Evolutionary conservation across 2,888 invertebrate species (phyloP).

Genomic region (Prenolepis imparis): DNA sequence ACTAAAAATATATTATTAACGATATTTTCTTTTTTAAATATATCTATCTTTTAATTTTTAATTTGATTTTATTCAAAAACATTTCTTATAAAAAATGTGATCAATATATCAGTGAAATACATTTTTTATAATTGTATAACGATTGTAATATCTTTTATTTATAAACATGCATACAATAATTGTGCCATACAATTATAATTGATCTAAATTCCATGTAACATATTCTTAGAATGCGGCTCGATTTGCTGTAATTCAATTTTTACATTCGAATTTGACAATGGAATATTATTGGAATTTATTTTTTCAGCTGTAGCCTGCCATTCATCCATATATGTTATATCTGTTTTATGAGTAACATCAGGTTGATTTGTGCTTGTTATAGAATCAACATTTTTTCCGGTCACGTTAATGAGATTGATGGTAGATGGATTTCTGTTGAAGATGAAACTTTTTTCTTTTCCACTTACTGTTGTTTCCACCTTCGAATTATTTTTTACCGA

Average conservation of each 20-base stretch:
- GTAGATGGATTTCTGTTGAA: not conserved
- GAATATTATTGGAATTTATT: not conserved
- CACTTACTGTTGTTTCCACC: not conserved
- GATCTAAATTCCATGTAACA: conserved; percentile 41
- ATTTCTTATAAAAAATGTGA: not conserved
- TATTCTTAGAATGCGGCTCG: not conserved
- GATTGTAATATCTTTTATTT: not conserved
- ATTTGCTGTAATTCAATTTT: not conserved
- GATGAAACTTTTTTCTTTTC: not conserved
- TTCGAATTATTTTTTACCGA: not conserved
- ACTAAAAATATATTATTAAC: not conserved
- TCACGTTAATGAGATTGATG: not conserved
- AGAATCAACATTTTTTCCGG: not conserved
- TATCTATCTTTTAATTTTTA: not conserved
- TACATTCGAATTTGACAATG: not conserved
- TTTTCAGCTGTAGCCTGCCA: conserved; percentile 63
- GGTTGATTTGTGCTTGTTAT: conserved; percentile 26
- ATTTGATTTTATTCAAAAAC: not conserved
- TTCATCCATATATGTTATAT: conserved; percentile 56
- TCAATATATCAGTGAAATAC: not conserved
- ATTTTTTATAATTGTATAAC: not conserved
- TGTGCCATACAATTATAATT: not conserved
- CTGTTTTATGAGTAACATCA: conserved; percentile 31
- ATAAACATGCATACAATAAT: not conserved
- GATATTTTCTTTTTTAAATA: not conserved